Evolutionary conservation across 2,888 invertebrate genomes (phyloP).

Genomic region (Pycnomerus fuliginosus): DNA sequence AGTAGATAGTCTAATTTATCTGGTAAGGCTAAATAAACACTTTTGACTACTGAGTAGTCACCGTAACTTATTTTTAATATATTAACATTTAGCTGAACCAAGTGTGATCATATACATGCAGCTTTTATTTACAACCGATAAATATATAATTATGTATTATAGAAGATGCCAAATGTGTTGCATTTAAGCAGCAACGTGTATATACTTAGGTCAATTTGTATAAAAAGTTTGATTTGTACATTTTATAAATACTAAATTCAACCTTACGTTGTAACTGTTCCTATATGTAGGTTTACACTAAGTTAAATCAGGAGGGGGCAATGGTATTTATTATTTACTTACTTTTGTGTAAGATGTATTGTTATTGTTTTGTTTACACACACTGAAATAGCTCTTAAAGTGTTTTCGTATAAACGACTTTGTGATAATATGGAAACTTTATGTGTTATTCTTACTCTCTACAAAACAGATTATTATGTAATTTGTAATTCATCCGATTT

Average conservation of each 20-base stretch:
- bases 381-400: too few species aligned
- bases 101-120: slow-evolving; percentile 11
- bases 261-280: slow-evolving; percentile 8
- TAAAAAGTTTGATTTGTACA: slow-evolving; percentile 21
- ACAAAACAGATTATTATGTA: too few species aligned
- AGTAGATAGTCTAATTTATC: slow-evolving; percentile 4
- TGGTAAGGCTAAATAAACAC: slow-evolving; percentile 20
- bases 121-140: slow-evolving; percentile 12
- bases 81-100: slow-evolving; percentile 21
- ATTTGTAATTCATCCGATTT: too few species aligned
- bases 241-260: slow-evolving; percentile 13
- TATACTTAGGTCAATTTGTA: slow-evolving; percentile 19
- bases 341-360: slow-evolving; percentile 17
- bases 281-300: neutral
- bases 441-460: too few species aligned
- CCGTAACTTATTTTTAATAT: slow-evolving; percentile 16
- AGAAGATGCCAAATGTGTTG: slow-evolving; percentile 16
- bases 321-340: slow-evolving; percentile 24
- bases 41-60: slow-evolving; percentile 24
- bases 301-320: slow-evolving; percentile 8
- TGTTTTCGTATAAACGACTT: slow-evolving; percentile 25
- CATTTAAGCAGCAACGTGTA: slow-evolving; percentile 15
- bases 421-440: too few species aligned
- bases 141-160: slow-evolving; percentile 2
- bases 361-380: slow-evolving; percentile 14